phyloP scores from a whole-genome alignment of 2,113 vertebrate species.

The Osmerus eperlanus region DNA sequence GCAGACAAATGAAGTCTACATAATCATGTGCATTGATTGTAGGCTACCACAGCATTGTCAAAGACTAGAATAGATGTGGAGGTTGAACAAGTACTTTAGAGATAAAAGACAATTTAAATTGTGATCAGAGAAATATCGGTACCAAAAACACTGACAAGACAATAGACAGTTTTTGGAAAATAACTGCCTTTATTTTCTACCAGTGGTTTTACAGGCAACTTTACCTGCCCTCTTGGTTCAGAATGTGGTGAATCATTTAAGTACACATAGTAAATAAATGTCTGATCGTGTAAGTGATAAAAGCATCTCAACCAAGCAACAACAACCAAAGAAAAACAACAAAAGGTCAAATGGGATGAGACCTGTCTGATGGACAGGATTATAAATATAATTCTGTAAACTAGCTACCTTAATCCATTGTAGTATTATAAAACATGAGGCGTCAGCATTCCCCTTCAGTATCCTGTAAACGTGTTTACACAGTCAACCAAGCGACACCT shows the following conservation, averaged over 20 bases:
- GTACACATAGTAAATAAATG: conserved; percentile 35
- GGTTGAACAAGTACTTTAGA: no score
- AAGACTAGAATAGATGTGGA: no score
- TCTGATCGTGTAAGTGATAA: conserved; percentile 29
- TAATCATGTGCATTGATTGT: no score
- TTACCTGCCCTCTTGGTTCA: conserved; percentile 52
- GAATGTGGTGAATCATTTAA: conserved; percentile 37
- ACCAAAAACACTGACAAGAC: no score
- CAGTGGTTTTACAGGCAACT: conserved; percentile 65
- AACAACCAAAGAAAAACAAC: conserved; percentile 44
- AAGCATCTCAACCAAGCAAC: conserved; percentile 53
- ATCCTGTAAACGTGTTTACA: conserved; percentile 64
- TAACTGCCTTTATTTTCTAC: conserved; percentile 72
- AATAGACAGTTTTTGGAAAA: conserved; percentile 59
- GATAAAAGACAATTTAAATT: no score
- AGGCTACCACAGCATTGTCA: no score
- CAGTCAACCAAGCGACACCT: conserved; percentile 39
- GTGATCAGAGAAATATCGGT: no score
- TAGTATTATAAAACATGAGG: conserved; percentile 33
- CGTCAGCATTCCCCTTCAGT: conserved; percentile 54
- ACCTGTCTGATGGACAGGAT: conserved; percentile 9
- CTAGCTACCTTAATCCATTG: conserved; percentile 23
- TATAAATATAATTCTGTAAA: conserved; percentile 28
- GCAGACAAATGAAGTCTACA: no score
- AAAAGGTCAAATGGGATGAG: conserved; percentile 16